Evolutionary conservation across 2,113 vertebrate genomes (phyloP).

Genomic region (Prinia subflava): DNA sequence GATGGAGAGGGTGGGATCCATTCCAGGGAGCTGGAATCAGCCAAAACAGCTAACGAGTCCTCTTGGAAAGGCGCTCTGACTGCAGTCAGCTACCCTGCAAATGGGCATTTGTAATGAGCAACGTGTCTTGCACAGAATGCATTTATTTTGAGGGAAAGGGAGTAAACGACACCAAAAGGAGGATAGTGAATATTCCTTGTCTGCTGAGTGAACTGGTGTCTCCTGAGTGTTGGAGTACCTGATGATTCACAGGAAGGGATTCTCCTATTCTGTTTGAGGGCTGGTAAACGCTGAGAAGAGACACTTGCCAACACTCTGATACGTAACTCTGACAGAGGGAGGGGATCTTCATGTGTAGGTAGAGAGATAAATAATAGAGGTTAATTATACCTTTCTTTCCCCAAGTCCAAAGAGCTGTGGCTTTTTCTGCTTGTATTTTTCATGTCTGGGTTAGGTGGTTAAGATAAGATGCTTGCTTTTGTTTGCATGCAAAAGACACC

Average conservation of each 20-base stretch:
- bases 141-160: neutral
- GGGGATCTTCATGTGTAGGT: neutral
- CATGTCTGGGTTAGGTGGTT: conserved; percentile 35
- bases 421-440: neutral
- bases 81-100: neutral
- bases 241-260: neutral
- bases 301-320: neutral
- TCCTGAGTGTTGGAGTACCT: neutral
- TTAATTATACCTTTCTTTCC: neutral
- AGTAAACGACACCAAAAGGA: neutral
- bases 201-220: neutral
- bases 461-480: conserved; percentile 55
- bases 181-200: neutral
- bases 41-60: neutral
- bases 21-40: neutral
- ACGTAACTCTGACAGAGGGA: neutral
- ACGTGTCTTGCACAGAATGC: neutral
- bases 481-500: neutral
- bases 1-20: neutral
- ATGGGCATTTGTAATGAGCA: neutral
- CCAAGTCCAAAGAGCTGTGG: neutral
- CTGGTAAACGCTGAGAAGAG: neutral
- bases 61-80: neutral
- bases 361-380: conserved; percentile 24
- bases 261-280: neutral